Base-by-base conservation (phyloP, 2,797 vertebrate species). In the Acanthopagrus latus region DNA sequence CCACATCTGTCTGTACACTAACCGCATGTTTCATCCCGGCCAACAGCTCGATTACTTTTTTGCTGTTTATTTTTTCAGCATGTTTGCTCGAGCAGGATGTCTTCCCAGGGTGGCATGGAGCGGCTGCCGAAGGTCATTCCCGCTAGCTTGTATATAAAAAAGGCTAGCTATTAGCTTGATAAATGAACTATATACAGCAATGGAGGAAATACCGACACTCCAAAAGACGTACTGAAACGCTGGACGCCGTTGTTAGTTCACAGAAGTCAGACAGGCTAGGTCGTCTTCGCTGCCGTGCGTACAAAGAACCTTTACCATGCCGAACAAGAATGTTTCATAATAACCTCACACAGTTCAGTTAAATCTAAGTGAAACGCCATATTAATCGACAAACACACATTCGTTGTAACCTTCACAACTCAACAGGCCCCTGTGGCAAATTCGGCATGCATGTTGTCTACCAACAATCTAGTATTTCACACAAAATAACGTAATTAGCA, bases 101-200 rank as follows among this genome's bases (percentile, higher is more conserved):
- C 78, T 91, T 29, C 16, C 76, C 59, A 71, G 85, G 71, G 71
- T 25, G 63, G 71, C 82, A 7, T 88, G 91, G 93, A 90, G 11
- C 84, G 86, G 86, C 79, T 91, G 82, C 63, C 85, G 89, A 91
- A 94, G 94, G 92, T 93, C 89, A 89, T 78, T 89, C 46, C 11
- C 50, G 74, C 51, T 64, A 56, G n/a, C 43, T 83, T 78, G 18
- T 82, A n/a, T 77, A 16, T 21, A 75, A 38, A 38, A 38, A 38
- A 7, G 9, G 5, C 38, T 51, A 14, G 29, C 12, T 59, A 38
- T 38, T 38, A 10, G 17, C 2, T 12, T 27, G 6, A 63, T 9
- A 17, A 64, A 69, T 20, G 4, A 11, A 2, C 2, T 21, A 54
- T 8, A 16, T 0, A 18, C 7, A 3, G 3, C 46, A 7, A n/a